Evolutionary conservation across 2,113 vertebrate species (phyloP).

Genomic region (Lampris incognitus): DNA sequence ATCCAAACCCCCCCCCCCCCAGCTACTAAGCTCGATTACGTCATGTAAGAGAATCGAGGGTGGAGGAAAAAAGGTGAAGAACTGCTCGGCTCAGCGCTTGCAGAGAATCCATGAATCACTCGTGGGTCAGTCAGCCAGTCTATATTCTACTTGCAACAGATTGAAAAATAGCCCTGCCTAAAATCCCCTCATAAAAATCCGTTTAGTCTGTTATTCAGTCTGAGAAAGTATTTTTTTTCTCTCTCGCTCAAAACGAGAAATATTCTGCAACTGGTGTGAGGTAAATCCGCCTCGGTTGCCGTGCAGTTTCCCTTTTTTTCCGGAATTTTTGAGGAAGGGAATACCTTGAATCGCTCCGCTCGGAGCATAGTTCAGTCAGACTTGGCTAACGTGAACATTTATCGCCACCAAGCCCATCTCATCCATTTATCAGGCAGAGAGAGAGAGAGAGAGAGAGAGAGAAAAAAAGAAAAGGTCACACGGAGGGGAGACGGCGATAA

Average conservation of each 20-base stretch:
- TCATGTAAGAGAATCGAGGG: slow-evolving; percentile 47
- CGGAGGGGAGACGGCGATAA: slow-evolving; percentile 8
- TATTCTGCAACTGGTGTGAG: too few relatives aligned
- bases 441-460: slow-evolving; percentile 7
- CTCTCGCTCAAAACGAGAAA: too few relatives aligned
- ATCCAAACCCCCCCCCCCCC: slow-evolving; percentile 22
- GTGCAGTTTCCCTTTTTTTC: too few relatives aligned
- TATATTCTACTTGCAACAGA: not conserved
- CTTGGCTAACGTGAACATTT: too few relatives aligned
- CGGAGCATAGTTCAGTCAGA: too few relatives aligned
- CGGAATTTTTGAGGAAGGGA: too few relatives aligned
- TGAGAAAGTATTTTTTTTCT: too few relatives aligned
- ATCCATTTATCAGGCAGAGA: not conserved
- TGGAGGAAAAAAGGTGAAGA: slow-evolving; percentile 25
- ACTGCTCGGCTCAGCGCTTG: slow-evolving; percentile 59
- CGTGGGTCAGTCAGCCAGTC: slow-evolving; percentile 57
- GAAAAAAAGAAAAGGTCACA: not conserved
- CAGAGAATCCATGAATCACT: slow-evolving; percentile 62
- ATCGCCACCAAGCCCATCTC: too few relatives aligned
- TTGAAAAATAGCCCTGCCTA: slow-evolving; percentile 8
- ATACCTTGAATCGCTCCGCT: too few relatives aligned
- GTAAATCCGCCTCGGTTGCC: too few relatives aligned
- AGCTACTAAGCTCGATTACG: slow-evolving; percentile 46
- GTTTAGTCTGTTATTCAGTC: too few relatives aligned
- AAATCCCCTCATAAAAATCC: not conserved